These are phyloP conservation scores for Spodoptera litura DNA, from an alignment of 1,140 invertebrate genomes.

Conservation along the genomic window DNA sequence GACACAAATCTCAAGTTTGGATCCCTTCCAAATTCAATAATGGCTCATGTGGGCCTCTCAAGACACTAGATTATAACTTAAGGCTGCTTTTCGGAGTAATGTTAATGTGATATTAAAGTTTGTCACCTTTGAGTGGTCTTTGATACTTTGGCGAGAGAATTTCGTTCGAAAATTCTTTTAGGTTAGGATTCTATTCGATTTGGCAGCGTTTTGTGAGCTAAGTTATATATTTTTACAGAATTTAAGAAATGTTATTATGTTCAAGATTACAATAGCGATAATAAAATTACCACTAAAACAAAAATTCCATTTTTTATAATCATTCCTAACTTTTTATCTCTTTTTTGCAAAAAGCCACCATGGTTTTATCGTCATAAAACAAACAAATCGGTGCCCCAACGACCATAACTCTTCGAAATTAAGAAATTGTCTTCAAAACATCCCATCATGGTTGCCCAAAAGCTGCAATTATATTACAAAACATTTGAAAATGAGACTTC, in stretches of 20 bases:
- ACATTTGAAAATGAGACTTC: slow-evolving; percentile 13
- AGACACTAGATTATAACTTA: slow-evolving; percentile 60
- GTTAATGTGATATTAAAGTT: slow-evolving; percentile 42
- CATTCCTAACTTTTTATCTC: not conserved
- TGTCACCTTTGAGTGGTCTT: slow-evolving; percentile 10
- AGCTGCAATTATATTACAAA: slow-evolving; percentile 22
- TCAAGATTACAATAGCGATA: no score
- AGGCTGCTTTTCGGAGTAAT: slow-evolving; percentile 40
- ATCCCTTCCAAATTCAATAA: slow-evolving; percentile 64
- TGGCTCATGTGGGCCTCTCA: slow-evolving; percentile 56
- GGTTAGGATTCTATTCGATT: not conserved
- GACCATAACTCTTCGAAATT: not conserved
- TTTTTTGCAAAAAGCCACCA: slow-evolving; percentile 1
- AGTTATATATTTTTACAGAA: not conserved
- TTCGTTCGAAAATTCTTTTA: not conserved
- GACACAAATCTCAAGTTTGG: slow-evolving; percentile 61
- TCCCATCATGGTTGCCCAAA: not conserved
- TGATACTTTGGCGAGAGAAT: not conserved
- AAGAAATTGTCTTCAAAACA: not conserved
- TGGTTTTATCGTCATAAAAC: not conserved
- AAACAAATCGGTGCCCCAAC: not conserved
- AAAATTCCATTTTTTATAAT: no score
- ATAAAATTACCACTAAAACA: no score
- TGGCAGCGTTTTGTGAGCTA: not conserved
- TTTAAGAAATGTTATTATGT: no score